Base-by-base conservation (phyloP, 2,888 invertebrate genomes). In the Noctua fimbriata region DNA sequence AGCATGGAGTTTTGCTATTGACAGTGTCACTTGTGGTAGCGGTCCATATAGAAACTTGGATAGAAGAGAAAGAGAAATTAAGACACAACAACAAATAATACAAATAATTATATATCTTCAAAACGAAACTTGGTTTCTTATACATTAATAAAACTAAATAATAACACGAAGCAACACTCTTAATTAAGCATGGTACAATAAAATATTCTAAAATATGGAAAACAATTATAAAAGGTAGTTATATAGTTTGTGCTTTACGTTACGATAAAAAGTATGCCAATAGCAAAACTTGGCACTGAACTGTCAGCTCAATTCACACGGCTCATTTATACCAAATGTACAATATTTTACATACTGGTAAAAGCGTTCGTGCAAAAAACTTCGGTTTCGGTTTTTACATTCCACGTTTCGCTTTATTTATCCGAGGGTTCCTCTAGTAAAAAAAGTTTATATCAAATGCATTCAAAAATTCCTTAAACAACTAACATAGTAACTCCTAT, bases 371-470 rank as follows among this genome's bases (percentile, higher is more conserved):
- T 96, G 96, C 96, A 94, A 94, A 94, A 95, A 96, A 95, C 95
- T 92, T 95, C 93, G 93, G 95, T 93, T 93, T 94, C 95, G 93
- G 94, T 95, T 96, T 95, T 95, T 95, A 96, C 95, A 96, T 93
- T 94, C 94, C 95, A 95, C 95, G 93, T 94, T 91, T 93, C 94
- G 93, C 94, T 93, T 95, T 94, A 94, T 94, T 94, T 93, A 69
- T 93, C 91, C 93, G 91, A 91, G 93, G 95, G 96, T 94, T 96
- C 95, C 85, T 93, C 96, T 96, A 97, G 96, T 96, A 97, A 97
- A 97, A 97, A 97, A 96, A 96, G 96, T 97, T 96, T 94, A 95
- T 96, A 96, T 96, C 97, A 97, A 97, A 97, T 97, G 97, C 97
- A 96, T 97, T 80, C 96, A 96, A 97, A 97, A 97, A 97, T 96